Conservation (phyloP, 2,888 invertebrate species). For the Crematogaster levior region DNA sequence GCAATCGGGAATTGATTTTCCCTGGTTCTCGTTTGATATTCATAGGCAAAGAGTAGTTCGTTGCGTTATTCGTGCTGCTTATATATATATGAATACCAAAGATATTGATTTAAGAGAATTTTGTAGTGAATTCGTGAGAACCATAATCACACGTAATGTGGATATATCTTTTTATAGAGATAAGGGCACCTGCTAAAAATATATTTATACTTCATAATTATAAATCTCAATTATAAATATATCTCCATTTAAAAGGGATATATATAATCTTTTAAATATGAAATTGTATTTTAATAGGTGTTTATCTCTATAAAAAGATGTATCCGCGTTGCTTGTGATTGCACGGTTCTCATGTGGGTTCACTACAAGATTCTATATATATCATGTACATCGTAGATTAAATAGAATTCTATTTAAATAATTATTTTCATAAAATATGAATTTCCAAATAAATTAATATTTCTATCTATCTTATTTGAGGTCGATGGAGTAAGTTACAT, state of each 20-base stretch:
- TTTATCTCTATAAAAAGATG: no score
- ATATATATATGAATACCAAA: constrained; percentile 38
- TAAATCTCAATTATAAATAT: constrained; percentile 3
- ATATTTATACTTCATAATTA: background rate
- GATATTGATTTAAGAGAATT: constrained; percentile 17
- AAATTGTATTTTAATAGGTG: no score
- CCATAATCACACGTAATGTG: background rate
- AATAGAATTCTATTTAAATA: background rate
- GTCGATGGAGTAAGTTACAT: background rate
- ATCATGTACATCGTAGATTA: background rate
- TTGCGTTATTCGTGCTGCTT: background rate
- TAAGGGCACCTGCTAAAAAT: background rate
- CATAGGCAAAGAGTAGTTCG: constrained; percentile 14
- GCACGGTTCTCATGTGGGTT: no score
- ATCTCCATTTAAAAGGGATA: background rate
- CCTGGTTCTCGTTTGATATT: constrained; percentile 32
- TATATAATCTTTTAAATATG: no score
- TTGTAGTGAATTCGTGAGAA: background rate
- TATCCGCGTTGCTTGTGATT: no score
- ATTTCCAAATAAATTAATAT: background rate
- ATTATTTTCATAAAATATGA: background rate
- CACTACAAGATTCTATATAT: no score
- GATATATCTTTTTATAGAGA: background rate
- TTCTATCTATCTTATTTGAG: background rate
- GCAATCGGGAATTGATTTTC: constrained; percentile 46